phyloP scores from a whole-genome alignment of 2,797 vertebrate genomes.

The Oreochromis mossambicus region DNA sequence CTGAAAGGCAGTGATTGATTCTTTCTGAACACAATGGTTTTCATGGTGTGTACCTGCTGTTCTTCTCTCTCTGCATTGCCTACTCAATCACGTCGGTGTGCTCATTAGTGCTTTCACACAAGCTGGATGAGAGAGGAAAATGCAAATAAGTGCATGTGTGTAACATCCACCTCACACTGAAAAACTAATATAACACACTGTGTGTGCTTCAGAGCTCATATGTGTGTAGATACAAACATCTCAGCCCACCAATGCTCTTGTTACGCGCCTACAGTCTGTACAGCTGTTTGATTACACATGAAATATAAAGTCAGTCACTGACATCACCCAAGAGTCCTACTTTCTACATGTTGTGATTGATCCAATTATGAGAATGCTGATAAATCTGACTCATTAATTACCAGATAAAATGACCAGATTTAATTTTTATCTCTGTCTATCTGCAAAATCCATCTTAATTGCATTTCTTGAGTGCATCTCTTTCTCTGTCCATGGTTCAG shows the following conservation, averaged over 20 bases:
- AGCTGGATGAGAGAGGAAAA: conserved; percentile 48
- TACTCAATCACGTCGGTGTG: conserved; percentile 63
- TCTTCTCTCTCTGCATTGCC: conserved; percentile 54
- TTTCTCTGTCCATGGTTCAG: neutral
- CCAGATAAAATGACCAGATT: neutral
- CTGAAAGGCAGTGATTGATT: conserved; percentile 79
- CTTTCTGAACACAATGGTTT: conserved; percentile 76
- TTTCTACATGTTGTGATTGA: neutral
- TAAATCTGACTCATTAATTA: neutral
- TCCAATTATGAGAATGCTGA: neutral
- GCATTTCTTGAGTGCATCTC: neutral
- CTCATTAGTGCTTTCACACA: conserved; percentile 70
- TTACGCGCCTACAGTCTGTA: neutral
- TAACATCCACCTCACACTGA: neutral
- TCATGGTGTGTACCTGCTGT: conserved; percentile 67
- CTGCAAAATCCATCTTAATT: neutral
- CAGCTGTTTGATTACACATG: neutral
- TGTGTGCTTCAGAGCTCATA: neutral
- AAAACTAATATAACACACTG: neutral
- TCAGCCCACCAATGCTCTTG: neutral
- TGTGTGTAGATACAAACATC: neutral
- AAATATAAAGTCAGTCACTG: neutral
- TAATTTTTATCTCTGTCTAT: neutral
- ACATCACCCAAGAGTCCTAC: no score
- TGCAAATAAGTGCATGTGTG: conserved; percentile 37